phyloP scores from a whole-genome alignment of 2,113 vertebrate genomes.

The Spheniscus mendiculus region DNA sequence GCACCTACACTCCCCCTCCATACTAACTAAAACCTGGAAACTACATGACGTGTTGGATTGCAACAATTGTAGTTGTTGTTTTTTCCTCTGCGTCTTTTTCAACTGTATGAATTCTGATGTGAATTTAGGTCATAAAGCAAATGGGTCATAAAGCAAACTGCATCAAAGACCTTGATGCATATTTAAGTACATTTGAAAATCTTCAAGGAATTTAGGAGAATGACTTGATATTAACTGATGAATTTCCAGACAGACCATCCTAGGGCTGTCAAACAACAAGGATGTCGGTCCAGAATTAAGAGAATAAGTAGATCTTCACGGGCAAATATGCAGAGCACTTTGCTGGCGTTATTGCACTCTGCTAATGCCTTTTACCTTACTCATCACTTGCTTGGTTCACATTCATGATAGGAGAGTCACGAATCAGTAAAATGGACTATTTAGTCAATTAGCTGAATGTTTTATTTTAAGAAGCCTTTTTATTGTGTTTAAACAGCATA shows the following conservation, averaged over 20 bases:
- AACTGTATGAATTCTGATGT: background rate
- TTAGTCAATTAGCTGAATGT: background rate
- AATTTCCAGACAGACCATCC: background rate
- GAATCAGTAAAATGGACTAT: background rate
- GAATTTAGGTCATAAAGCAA: background rate
- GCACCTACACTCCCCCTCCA: background rate
- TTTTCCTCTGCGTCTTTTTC: background rate
- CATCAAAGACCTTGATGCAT: background rate
- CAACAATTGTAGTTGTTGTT: background rate
- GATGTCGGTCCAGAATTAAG: background rate
- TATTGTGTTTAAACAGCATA: background rate
- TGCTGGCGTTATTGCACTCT: background rate
- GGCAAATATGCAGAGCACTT: background rate
- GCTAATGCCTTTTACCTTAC: background rate
- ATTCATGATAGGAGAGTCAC: background rate
- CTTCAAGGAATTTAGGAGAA: background rate
- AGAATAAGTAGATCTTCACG: background rate
- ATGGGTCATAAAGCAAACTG: background rate
- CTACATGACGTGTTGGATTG: background rate
- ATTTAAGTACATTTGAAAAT: background rate
- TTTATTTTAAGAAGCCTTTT: background rate
- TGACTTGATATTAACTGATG: background rate
- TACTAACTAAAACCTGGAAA: background rate
- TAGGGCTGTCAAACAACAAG: background rate
- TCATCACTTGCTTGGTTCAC: background rate